Evolutionary conservation across 2,888 invertebrate species (phyloP).

Genomic region (Tanytarsus gracilentus): DNA sequence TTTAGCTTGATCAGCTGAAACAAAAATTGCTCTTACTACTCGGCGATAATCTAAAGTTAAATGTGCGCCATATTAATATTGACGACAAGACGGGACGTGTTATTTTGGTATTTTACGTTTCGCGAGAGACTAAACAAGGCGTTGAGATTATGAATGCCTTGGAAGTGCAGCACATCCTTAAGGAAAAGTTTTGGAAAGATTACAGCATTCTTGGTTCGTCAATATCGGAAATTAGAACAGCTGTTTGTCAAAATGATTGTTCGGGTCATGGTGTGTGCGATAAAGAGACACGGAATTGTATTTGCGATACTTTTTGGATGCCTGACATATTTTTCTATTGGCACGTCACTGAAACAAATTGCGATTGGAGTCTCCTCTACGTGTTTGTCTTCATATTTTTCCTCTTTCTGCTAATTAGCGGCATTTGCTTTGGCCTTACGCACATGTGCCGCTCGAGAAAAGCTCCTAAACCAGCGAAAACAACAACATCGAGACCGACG

Average conservation of each 20-base stretch:
- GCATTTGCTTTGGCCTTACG: slow-evolving; percentile 54
- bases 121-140: slow-evolving; percentile 42
- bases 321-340: slow-evolving; percentile 63
- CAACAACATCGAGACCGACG: slow-evolving; percentile 45
- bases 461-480: slow-evolving; percentile 43
- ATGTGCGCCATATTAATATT: slow-evolving; percentile 49
- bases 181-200: slow-evolving; percentile 60
- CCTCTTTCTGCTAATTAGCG: slow-evolving; percentile 52
- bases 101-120: slow-evolving; percentile 59
- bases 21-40: slow-evolving; percentile 73
- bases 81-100: slow-evolving; percentile 55
- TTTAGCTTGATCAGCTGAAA: slow-evolving; percentile 63
- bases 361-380: slow-evolving; percentile 91
- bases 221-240: slow-evolving; percentile 70
- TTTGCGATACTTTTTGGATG: slow-evolving; percentile 97
- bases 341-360: slow-evolving; percentile 64
- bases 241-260: slow-evolving; percentile 85
- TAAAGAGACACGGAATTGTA: slow-evolving; percentile 69
- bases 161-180: slow-evolving; percentile 56
- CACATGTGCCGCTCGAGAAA: slow-evolving; percentile 51
- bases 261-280: slow-evolving; percentile 87
- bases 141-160: slow-evolving; percentile 48
- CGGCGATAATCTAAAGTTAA: slow-evolving; percentile 59
- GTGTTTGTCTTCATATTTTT: slow-evolving; percentile 67
- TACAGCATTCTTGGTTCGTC: slow-evolving; percentile 58